Evolutionary conservation across 2,888 invertebrate species (phyloP), one percentile per base, ranked within the genome.

Genomic region (Abscondita cerata): DNA sequence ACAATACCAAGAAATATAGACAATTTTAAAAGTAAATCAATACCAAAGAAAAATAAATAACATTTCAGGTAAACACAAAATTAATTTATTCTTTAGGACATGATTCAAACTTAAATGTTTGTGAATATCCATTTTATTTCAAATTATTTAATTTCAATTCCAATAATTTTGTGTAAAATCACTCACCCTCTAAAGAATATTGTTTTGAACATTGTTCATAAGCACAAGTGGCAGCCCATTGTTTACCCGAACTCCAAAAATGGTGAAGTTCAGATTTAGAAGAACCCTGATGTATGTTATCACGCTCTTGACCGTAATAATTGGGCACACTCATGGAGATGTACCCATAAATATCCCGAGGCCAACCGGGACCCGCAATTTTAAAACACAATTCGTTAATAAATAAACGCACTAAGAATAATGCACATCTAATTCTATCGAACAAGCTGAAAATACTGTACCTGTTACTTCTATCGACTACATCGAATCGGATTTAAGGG

Each of bases 311-410:
- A 4, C 47, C 62, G 15, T 60, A 52, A 36, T 66, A 61, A n/a
- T 44, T 44, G 11, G 66, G 52, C 3, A 56, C 62, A 38, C 68
- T 80, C 84, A 85, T 84, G 66, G 84, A 84, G 72, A 84, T 82
- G 66, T 86, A 86, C 2, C 86, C 86, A 80, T 85, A 83, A 51
- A 81, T 82, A 74, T 86, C 85, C 72, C 79, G 80, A 80, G 81
- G 81, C 80, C 80, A 80, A 74, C 65, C 65, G 63, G 73, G 73
- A 72, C 75, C 77, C 73, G 78, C 76, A 76, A 80, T 80, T 75
- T 76, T 77, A 70, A 67, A 67, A 25, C 25, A 25, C 25, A 25
- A 25, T 25, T 25, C 25, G 25, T 25, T 25, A 25, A 25, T 4
- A 25, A 25, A 25, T 25, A 25, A n/a, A 25, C 25, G 25, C 25